Percentiles rank a stretch among this genome's conserved stretches.
phyloP scores from a whole-genome alignment of 2,797 vertebrate species.

The Oophaga sylvatica region DNA sequence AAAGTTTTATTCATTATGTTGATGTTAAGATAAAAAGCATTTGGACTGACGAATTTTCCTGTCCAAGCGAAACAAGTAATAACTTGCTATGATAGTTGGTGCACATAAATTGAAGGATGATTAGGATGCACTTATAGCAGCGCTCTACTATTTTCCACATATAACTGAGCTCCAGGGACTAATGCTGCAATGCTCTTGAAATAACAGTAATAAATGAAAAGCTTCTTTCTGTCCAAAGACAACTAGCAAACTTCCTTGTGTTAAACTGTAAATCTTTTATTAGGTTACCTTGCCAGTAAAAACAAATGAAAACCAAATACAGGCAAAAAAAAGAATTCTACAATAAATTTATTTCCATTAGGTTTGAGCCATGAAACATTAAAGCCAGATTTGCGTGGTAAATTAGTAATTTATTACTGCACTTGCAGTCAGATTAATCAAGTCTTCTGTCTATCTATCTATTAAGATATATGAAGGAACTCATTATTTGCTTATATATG shows the following conservation, averaged over 20 bases:
- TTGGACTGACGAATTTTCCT: constrained; percentile 28
- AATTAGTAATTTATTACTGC: constrained; percentile 21
- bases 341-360: constrained; percentile 62
- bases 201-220: constrained; percentile 72
- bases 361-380: background rate
- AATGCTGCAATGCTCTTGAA: constrained; percentile 68
- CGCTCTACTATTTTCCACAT: constrained; percentile 55
- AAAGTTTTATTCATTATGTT: constrained; percentile 11
- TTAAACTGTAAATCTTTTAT: constrained; percentile 73
- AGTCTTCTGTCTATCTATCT: too few species aligned
- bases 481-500: background rate
- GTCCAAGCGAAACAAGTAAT: constrained; percentile 9
- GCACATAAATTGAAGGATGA: constrained; percentile 46
- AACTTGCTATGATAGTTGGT: constrained; percentile 22
- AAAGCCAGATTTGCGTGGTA: constrained; percentile 8
- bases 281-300: constrained; percentile 71
- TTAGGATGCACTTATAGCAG: constrained; percentile 59
- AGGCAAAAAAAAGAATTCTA: constrained; percentile 61
- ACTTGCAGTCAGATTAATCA: constrained; percentile 10
- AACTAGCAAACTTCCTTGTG: constrained; percentile 72
- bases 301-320: constrained; percentile 76
- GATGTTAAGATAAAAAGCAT: constrained; percentile 25
- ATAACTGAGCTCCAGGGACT: constrained; percentile 59
- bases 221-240: constrained; percentile 68
- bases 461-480: background rate